Base-by-base conservation (phyloP, 2,888 invertebrate species). In the Hypolimnas misippus region DNA sequence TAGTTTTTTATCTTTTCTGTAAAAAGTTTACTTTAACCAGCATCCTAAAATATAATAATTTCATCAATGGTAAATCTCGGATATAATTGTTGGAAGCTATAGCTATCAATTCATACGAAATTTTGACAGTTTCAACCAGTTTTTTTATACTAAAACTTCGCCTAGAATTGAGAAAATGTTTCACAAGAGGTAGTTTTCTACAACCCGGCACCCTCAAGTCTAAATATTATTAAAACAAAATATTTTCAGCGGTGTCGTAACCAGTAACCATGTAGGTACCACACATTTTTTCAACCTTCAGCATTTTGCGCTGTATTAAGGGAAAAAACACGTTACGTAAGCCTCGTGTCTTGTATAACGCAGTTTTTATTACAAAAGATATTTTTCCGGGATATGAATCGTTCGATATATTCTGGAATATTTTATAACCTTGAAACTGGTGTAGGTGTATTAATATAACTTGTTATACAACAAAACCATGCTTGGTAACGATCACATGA, bases 361-460 rank as follows among this genome's bases (percentile, higher is more conserved):
- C 50, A 57, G 57, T 63, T 65, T 66, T 62, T 59, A 55, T 59
- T 51, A 49, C 56, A 57, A 63, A 63, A 61, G 38, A 62, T 53
- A 59, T 62, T 63, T 66, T 67, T 65, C 59, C 54, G 59, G 58
- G 31, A 54, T 44, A 56, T 58, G 65, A 62, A 58, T 54, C 55
- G 49, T 53, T 56, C 25, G 49, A 16, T 42, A 46, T 40, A 50
- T 64, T 63, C 63, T 63, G 54, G 65, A 63, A 63, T 53, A 59
- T 60, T 60, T 56, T 40, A 53, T 60, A 60, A 66, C 63, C 65
- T 66, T 63, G 65, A 62, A 19, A 49, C 17, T 49, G 42, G 4
- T 38, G 25, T 50, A 33, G 25, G 25, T 57, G 8, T 44, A 42
- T 25, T 12, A 29, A 33, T 5, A 21, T 42, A 19, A 29, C 14